Evolutionary conservation across 2,797 vertebrate species (phyloP).

Genomic region (Synanceia verrucosa): DNA sequence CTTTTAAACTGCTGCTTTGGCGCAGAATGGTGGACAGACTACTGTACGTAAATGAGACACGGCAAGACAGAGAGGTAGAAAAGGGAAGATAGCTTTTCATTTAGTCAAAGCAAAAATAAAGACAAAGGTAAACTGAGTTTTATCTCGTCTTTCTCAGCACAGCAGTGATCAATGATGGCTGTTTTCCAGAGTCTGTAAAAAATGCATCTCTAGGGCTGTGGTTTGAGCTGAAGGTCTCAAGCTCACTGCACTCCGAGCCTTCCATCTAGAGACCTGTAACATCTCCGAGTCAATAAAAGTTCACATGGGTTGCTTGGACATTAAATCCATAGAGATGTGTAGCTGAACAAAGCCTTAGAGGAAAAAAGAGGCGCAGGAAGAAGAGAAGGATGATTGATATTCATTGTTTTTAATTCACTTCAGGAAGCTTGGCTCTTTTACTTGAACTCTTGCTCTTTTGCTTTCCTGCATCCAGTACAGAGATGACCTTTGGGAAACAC

Average conservation of each 20-base stretch:
- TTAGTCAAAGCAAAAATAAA: constrained; percentile 37
- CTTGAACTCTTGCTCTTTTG: constrained; percentile 19
- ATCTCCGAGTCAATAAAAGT: not conserved
- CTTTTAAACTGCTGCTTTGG: constrained; percentile 53
- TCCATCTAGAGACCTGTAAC: not conserved
- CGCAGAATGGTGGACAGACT: constrained; percentile 28
- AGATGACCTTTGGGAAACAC: constrained; percentile 17
- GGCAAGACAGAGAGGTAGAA: constrained; percentile 14
- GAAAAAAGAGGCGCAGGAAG: not conserved
- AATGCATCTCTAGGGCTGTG: constrained; percentile 4
- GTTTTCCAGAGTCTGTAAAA: constrained; percentile 21
- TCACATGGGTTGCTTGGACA: not conserved
- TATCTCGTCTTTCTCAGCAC: constrained; percentile 18
- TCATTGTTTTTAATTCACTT: constrained; percentile 19
- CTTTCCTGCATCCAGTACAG: constrained; percentile 16
- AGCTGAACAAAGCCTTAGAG: not conserved
- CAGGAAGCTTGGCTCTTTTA: not conserved
- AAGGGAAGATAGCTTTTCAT: constrained; percentile 10
- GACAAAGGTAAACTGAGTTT: constrained; percentile 34
- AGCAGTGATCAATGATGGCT: constrained; percentile 18
- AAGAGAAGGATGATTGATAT: constrained; percentile 18
- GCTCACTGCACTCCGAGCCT: not conserved
- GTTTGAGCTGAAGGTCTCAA: constrained; percentile 13
- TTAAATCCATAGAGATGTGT: not conserved
- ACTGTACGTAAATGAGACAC: constrained; percentile 30